These are phyloP conservation scores for Pachypanchax playfairii DNA, from an alignment of 2,113 vertebrate genomes.

Conservation along the genomic window DNA sequence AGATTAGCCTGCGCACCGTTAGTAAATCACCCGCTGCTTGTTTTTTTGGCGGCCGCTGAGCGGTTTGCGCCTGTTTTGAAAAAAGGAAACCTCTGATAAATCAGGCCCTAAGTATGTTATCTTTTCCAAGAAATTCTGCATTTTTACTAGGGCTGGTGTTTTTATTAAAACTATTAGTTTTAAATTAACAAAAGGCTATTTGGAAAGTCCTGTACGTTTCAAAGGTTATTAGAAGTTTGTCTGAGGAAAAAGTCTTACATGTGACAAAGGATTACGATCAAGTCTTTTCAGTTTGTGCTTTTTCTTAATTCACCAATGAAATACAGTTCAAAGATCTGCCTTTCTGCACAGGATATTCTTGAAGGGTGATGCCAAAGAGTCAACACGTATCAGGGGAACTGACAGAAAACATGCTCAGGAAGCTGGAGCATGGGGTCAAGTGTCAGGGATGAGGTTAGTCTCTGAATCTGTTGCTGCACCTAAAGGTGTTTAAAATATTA, in stretches of 20 bases:
- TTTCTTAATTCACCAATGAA: neutral
- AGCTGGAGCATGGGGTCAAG: neutral
- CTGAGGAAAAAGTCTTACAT: neutral
- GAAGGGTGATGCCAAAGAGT: slow-evolving; percentile 1
- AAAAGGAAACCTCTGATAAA: no score
- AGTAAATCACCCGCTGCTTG: no score
- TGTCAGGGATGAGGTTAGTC: neutral
- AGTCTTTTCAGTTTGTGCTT: neutral
- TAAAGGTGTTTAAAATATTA: neutral
- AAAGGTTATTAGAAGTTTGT: no score
- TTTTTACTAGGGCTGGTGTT: no score
- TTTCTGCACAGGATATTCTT: neutral
- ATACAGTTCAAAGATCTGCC: neutral
- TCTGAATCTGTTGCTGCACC: neutral
- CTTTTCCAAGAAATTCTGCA: no score
- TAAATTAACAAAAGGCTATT: no score
- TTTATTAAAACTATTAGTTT: no score
- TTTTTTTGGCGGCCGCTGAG: no score
- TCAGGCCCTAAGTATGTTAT: no score
- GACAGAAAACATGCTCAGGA: neutral
- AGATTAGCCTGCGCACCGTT: no score
- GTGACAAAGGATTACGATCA: neutral
- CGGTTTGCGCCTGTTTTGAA: no score
- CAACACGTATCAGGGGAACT: slow-evolving; percentile 3
- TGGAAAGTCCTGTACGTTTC: no score